A percentile compares a stretch with the other conserved stretches of the same genome.
Conservation (phyloP, 2,113 vertebrate genomes). For the Oryzias celebensis region DNA sequence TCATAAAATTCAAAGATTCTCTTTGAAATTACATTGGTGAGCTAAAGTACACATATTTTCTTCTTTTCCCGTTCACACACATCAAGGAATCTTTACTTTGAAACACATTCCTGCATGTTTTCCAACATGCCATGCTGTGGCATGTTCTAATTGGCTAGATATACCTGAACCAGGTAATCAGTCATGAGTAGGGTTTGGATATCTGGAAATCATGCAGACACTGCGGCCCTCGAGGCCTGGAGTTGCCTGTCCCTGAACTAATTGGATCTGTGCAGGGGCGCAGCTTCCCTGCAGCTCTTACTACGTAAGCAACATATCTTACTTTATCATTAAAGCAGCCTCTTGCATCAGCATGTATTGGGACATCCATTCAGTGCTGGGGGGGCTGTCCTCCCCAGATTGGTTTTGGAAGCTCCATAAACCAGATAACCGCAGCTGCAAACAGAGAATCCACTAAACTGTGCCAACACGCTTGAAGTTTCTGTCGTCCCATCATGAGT, state of each 20-base stretch:
- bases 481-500: slow-evolving; percentile 32
- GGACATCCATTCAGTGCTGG: slow-evolving; percentile 46
- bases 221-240: too few relatives aligned
- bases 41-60: not conserved
- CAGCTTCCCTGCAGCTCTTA: slow-evolving; percentile 24
- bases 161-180: too few relatives aligned
- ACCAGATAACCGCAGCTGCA: slow-evolving; percentile 2
- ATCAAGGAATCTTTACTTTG: slow-evolving; percentile 8
- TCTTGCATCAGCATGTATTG: slow-evolving; percentile 41
- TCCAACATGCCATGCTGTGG: too few relatives aligned
- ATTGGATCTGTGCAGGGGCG: slow-evolving; percentile 21
- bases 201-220: too few relatives aligned
- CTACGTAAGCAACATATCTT: slow-evolving; percentile 45
- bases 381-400: not conserved
- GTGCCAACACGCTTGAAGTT: slow-evolving; percentile 2
- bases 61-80: not conserved
- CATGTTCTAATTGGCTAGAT: too few relatives aligned
- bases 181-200: too few relatives aligned
- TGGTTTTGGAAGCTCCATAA: slow-evolving; percentile 6
- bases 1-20: too few relatives aligned
- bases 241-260: not conserved
- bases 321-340: slow-evolving; percentile 44
- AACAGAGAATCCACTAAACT: not conserved
- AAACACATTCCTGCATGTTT: not conserved
- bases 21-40: not conserved